A percentile compares a stretch with the other conserved stretches of the same genome.
Conservation (phyloP, 2,888 invertebrate genomes). For the Melieria picta region DNA sequence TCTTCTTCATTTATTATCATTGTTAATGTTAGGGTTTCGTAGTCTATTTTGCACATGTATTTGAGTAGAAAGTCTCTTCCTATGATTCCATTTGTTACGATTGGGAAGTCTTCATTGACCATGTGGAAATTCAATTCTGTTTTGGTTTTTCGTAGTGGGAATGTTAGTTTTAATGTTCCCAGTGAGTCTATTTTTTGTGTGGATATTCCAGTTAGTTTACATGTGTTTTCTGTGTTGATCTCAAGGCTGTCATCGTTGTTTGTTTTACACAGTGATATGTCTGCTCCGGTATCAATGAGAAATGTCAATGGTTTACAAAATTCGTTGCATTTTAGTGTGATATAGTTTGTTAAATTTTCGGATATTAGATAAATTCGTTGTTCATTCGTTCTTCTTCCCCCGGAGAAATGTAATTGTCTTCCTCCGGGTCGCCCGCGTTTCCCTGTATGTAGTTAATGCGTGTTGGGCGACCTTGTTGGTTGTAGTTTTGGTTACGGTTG, state of each 20-base stretch:
- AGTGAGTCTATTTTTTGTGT: constrained; percentile 12
- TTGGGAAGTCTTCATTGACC: constrained; percentile 22
- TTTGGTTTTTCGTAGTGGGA: constrained; percentile 1
- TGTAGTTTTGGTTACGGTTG: too few species aligned
- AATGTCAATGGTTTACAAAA: neutral
- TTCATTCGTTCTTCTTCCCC: neutral
- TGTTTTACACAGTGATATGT: constrained; percentile 30
- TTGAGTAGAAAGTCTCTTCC: constrained; percentile 31
- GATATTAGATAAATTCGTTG: constrained; percentile 4
- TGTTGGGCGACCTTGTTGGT: too few species aligned
- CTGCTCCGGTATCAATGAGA: constrained; percentile 18
- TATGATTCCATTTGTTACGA: constrained; percentile 33
- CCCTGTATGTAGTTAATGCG: neutral
- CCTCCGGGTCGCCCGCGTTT: constrained; percentile 2
- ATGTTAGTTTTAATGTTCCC: constrained; percentile 15
- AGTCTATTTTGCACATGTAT: constrained; percentile 30
- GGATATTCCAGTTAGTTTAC: constrained; percentile 23
- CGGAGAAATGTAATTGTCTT: neutral
- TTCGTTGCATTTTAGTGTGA: neutral
- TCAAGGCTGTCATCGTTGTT: constrained; percentile 19
- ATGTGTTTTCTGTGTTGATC: constrained; percentile 1
- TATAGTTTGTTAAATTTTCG: constrained; percentile 17
- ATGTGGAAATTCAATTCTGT: constrained; percentile 21
- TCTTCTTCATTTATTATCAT: constrained; percentile 9
- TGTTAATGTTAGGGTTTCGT: constrained; percentile 28